A percentile compares a stretch with the other conserved stretches of the same genome.
These are phyloP conservation scores for Cottus gobio DNA, from an alignment of 2,113 vertebrate genomes.

Conservation along the genomic window DNA sequence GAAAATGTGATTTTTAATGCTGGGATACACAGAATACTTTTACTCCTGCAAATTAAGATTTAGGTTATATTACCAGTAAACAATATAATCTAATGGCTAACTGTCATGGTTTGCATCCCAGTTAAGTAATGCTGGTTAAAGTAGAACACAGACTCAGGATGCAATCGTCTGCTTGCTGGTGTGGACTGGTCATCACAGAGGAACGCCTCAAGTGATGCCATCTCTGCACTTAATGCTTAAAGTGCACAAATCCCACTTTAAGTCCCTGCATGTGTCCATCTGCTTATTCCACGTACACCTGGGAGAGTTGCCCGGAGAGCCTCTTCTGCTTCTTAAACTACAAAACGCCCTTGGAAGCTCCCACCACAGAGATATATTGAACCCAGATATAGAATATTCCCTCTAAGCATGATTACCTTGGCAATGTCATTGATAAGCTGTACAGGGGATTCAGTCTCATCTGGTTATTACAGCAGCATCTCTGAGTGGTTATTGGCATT, in stretches of 20 bases:
- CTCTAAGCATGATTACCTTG: conserved; percentile 57
- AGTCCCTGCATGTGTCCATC: conserved; percentile 33
- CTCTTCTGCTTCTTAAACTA: conserved; percentile 33
- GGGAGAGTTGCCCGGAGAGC: conserved; percentile 27
- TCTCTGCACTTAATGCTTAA: conserved; percentile 28
- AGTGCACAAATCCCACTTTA: conserved; percentile 26
- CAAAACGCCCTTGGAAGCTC: conserved; percentile 56
- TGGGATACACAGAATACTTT: background rate
- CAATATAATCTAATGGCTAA: background rate
- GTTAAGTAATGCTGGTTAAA: background rate
- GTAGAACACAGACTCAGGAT: background rate
- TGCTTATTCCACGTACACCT: conserved; percentile 34
- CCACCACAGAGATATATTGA: conserved; percentile 48
- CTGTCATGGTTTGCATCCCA: background rate
- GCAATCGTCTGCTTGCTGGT: background rate
- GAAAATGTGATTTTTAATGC: background rate
- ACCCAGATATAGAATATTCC: conserved; percentile 50
- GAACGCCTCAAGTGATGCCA: conserved; percentile 2
- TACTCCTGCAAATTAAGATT: conserved; percentile 6
- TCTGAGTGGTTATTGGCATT: conserved; percentile 55
- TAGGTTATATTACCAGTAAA: background rate
- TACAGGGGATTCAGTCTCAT: conserved; percentile 52
- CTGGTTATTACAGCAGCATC: conserved; percentile 56
- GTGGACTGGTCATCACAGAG: conserved; percentile 15
- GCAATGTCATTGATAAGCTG: conserved; percentile 62